Conservation (phyloP, 2,888 invertebrate species). For the Eudemis profundana region DNA sequence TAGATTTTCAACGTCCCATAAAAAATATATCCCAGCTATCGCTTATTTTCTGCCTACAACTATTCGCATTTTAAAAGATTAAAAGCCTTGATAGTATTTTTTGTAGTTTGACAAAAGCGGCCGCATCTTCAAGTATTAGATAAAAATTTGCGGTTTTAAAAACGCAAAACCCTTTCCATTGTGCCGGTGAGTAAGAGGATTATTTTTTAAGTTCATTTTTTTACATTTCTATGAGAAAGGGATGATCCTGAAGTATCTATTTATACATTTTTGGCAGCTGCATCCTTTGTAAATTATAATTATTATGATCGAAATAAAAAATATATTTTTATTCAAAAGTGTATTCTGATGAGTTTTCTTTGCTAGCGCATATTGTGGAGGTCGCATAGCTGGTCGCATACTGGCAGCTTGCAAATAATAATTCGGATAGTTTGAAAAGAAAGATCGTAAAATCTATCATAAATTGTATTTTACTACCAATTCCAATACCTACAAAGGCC, state of each 20-base stretch:
- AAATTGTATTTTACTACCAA: no score
- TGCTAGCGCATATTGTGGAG: no score
- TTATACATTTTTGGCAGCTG: constrained; percentile 33
- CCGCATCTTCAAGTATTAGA: constrained; percentile 62
- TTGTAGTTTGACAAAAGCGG: constrained; percentile 31
- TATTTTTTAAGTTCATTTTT: constrained; percentile 76
- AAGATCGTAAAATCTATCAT: no score
- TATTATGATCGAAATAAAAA: neutral
- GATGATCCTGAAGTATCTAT: constrained; percentile 40
- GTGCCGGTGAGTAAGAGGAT: constrained; percentile 65
- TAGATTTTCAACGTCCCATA: neutral
- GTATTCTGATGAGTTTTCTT: no score
- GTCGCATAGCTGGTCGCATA: no score
- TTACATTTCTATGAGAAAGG: constrained; percentile 55
- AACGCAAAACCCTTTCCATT: constrained; percentile 70
- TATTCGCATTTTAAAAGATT: constrained; percentile 18
- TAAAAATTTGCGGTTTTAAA: constrained; percentile 70
- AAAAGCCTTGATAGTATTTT: constrained; percentile 21
- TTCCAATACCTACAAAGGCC: no score
- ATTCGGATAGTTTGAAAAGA: no score
- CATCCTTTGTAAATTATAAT: constrained; percentile 12
- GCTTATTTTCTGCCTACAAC: constrained; percentile 12
- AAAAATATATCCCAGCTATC: constrained; percentile 1
- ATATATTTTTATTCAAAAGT: no score
- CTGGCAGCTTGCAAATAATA: no score